Percentiles rank a stretch among this genome's conserved stretches.
Evolutionary conservation across 1,140 invertebrate genomes (phyloP).

Genomic region (Diachasma alloeum): DNA sequence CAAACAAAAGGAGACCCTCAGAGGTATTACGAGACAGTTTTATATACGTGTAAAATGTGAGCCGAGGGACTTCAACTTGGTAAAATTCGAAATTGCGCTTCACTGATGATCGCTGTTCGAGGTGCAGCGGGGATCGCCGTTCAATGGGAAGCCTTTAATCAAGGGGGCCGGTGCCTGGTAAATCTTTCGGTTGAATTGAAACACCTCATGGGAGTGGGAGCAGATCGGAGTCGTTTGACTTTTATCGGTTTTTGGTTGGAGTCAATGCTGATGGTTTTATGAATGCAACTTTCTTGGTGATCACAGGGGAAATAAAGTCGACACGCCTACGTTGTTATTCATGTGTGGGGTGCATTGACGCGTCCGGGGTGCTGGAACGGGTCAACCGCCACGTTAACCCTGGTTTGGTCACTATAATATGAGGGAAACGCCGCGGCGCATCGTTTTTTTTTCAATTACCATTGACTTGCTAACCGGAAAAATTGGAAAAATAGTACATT

Average conservation of each 20-base stretch:
- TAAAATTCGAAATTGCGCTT: not conserved
- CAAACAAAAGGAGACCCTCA: not conserved
- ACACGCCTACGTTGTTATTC: too few species aligned
- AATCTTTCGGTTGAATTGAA: not conserved
- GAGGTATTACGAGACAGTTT: not conserved
- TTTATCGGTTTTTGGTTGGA: not conserved
- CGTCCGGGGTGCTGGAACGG: too few species aligned
- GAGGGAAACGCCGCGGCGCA: too few species aligned
- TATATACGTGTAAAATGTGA: not conserved
- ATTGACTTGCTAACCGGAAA: too few species aligned
- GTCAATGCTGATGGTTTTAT: too few species aligned
- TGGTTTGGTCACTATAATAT: too few species aligned
- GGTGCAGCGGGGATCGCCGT: not conserved
- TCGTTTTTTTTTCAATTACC: too few species aligned
- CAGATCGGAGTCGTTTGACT: not conserved
- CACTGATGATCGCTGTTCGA: not conserved
- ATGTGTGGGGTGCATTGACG: too few species aligned
- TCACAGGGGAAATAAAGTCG: not conserved
- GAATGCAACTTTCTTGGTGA: not conserved
- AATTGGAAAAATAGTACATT: too few species aligned
- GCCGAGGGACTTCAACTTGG: not conserved
- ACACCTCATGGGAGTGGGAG: not conserved
- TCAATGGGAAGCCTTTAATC: not conserved
- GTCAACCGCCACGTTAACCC: too few species aligned
- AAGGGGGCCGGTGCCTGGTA: not conserved